Evolutionary conservation across 2,888 invertebrate genomes (phyloP).

Genomic region (Arge pagana): DNA sequence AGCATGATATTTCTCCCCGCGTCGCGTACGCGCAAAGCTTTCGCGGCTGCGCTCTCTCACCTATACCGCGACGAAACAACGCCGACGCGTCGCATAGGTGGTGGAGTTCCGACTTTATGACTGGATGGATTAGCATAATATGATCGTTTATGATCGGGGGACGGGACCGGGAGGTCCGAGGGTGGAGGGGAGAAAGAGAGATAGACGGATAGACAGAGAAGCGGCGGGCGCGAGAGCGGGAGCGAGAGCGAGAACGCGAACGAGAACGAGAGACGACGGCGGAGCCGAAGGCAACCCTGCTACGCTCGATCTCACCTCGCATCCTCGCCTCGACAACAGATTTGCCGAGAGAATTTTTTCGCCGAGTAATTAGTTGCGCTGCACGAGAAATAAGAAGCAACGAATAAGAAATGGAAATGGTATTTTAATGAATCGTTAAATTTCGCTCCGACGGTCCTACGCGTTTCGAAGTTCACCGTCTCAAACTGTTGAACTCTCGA

Average conservation of each 20-base stretch:
- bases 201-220: not conserved
- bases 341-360: constrained; percentile 28
- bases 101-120: constrained; percentile 17
- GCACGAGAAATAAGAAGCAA: constrained; percentile 39
- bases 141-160: constrained; percentile 31
- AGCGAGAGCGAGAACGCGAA: not conserved
- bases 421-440: constrained; percentile 52
- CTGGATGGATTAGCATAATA: constrained; percentile 30
- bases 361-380: constrained; percentile 45
- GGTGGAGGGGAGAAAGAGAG: constrained; percentile 10
- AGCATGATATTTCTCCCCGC: too few species aligned
- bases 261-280: constrained; percentile 5
- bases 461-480: too few species aligned
- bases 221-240: constrained; percentile 4
- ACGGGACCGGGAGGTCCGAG: constrained; percentile 18
- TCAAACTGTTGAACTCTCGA: too few species aligned
- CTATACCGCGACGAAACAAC: too few species aligned
- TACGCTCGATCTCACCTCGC: too few species aligned
- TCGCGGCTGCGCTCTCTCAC: too few species aligned
- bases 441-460: constrained; percentile 38
- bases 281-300: not conserved
- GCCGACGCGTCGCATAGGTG: too few species aligned
- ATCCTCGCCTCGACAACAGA: not conserved
- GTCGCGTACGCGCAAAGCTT: too few species aligned
- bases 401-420: constrained; percentile 35